Conservation (phyloP, 2,888 invertebrate genomes). For the Callyntrura guangdongensis region DNA sequence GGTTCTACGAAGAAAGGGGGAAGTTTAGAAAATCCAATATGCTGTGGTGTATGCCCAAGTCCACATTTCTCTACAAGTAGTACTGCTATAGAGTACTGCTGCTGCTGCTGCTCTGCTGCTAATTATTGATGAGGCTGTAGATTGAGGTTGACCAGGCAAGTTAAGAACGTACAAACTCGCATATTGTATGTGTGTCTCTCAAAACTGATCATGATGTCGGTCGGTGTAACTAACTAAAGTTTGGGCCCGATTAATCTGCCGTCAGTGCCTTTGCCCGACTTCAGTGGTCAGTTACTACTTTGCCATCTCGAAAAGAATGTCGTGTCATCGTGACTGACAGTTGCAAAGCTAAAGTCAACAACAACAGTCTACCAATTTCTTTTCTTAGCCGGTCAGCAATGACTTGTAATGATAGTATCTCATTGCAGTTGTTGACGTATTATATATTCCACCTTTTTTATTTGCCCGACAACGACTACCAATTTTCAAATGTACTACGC, state of each 20-base stretch:
- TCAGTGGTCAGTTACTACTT: constrained; percentile 25
- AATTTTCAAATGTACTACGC: neutral
- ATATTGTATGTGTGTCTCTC: neutral
- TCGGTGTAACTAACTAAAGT: constrained; percentile 31
- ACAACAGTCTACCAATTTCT: constrained; percentile 50
- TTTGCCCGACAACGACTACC: neutral
- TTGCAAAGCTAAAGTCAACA: constrained; percentile 63
- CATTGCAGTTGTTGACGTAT: neutral
- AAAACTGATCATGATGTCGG: constrained; percentile 39
- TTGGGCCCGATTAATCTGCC: constrained; percentile 37
- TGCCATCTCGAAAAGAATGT: constrained; percentile 62
- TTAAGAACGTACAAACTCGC: neutral
- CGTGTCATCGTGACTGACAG: constrained; percentile 75
- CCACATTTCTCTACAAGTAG: constrained; percentile 29
- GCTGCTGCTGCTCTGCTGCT: neutral
- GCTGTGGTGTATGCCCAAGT: constrained; percentile 18
- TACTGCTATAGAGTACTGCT: too few relatives aligned
- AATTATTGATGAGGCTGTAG: constrained; percentile 76
- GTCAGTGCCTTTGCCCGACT: neutral
- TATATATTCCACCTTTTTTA: constrained; percentile 7
- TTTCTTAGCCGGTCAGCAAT: constrained; percentile 24
- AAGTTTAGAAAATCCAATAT: constrained; percentile 54
- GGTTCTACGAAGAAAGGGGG: neutral
- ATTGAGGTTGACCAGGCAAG: constrained; percentile 58
- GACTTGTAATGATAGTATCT: neutral